These are phyloP conservation scores for Abscondita cerata DNA, from an alignment of 2,888 invertebrate genomes.

Conservation along the genomic window DNA sequence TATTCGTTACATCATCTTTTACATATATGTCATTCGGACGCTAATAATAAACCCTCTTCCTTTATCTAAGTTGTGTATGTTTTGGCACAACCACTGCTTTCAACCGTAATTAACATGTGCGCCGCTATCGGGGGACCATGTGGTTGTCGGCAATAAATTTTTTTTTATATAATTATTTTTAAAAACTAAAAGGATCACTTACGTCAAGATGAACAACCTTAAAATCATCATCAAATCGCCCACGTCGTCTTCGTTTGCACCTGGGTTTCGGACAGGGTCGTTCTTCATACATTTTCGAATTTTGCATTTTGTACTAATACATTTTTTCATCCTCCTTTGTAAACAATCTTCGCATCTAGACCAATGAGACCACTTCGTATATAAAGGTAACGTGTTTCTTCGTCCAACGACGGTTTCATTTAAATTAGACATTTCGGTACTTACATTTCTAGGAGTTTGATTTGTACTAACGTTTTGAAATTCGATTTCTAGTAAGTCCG, in stretches of 20 bases:
- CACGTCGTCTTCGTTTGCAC: slow-evolving; percentile 56
- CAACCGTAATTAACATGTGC: not conserved
- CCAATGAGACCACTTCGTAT: slow-evolving; percentile 52
- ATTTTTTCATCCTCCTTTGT: slow-evolving; percentile 80
- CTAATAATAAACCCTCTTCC: not conserved
- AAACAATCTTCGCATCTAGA: slow-evolving; percentile 58
- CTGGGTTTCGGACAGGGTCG: slow-evolving; percentile 55
- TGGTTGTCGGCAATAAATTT: not conserved
- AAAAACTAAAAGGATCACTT: slow-evolving; percentile 3
- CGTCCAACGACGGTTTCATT: not conserved
- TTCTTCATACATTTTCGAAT: slow-evolving; percentile 55
- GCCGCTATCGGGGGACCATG: not conserved
- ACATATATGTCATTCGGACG: not conserved
- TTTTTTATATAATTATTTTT: too few species aligned
- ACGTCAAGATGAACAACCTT: slow-evolving; percentile 44
- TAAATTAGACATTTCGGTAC: not conserved
- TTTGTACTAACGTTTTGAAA: slow-evolving; percentile 1
- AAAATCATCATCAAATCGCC: slow-evolving; percentile 48
- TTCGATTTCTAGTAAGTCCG: slow-evolving; percentile 7
- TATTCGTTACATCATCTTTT: too few species aligned
- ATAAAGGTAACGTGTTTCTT: slow-evolving; percentile 11
- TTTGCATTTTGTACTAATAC: slow-evolving; percentile 56
- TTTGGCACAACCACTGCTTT: slow-evolving; percentile 1
- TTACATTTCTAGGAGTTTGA: not conserved
- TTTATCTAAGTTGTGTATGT: not conserved